Evolutionary conservation across 2,113 vertebrate genomes (phyloP).

Genomic region (Helogale parvula): DNA sequence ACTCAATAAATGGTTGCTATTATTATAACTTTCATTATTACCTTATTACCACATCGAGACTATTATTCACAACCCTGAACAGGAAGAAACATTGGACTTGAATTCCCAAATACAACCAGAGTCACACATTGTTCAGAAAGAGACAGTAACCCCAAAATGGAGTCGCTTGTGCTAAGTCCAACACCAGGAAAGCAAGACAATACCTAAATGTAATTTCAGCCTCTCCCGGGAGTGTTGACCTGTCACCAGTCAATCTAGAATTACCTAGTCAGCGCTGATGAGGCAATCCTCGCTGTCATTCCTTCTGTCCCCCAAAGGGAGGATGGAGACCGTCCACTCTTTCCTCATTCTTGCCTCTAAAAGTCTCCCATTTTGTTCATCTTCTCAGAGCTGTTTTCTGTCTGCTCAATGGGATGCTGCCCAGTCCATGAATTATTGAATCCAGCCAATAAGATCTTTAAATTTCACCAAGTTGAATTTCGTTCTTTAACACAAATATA

Average conservation of each 20-base stretch:
- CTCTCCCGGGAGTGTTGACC: background rate
- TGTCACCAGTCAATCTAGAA: background rate
- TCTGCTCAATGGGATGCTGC: background rate
- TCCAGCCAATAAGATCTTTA: background rate
- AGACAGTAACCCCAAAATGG: background rate
- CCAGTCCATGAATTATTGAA: background rate
- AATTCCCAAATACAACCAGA: background rate
- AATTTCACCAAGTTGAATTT: background rate
- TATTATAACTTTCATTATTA: background rate
- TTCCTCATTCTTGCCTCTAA: background rate
- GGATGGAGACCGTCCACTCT: background rate
- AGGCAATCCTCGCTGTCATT: background rate
- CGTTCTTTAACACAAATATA: background rate
- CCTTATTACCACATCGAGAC: background rate
- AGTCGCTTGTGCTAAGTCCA: background rate
- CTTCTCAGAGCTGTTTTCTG: background rate
- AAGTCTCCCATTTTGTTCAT: background rate
- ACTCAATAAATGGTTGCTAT: background rate
- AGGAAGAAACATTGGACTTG: background rate
- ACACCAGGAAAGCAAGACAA: background rate
- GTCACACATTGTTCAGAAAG: background rate
- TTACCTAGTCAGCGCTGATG: background rate
- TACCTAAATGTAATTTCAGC: background rate
- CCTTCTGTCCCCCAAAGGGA: background rate
- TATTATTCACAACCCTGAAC: background rate